Conservation (phyloP, 2,888 invertebrate species). For the Arrhopalites spinosus region DNA sequence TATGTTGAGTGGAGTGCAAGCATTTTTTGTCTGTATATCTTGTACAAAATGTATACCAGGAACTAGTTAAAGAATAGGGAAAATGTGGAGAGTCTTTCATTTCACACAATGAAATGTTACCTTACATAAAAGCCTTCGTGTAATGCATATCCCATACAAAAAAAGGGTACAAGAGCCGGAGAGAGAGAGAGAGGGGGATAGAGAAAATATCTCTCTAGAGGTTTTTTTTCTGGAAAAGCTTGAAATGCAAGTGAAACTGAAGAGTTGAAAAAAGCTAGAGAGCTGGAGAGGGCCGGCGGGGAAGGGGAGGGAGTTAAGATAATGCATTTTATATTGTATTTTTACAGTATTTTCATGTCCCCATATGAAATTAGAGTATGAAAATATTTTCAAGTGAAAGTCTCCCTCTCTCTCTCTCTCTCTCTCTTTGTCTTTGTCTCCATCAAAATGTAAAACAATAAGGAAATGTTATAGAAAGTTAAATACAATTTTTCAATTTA, state of each 20-base stretch:
- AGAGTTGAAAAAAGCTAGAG: neutral
- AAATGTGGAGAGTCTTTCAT: too few species aligned
- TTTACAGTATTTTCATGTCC: too few species aligned
- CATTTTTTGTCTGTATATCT: too few species aligned
- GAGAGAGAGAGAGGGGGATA: neutral
- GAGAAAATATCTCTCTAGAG: slow-evolving; percentile 22
- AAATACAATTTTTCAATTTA: too few species aligned
- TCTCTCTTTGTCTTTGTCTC: neutral
- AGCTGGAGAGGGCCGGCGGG: neutral
- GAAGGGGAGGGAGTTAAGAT: neutral
- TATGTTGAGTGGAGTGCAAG: too few species aligned
- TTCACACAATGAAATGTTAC: too few species aligned
- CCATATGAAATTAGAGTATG: too few species aligned
- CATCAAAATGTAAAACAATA: neutral
- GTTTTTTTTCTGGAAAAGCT: neutral
- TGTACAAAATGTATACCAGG: too few species aligned
- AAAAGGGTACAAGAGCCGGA: neutral
- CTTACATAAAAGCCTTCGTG: too few species aligned
- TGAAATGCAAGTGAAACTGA: neutral
- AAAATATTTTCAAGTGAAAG: neutral
- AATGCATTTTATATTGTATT: neutral
- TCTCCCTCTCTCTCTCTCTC: too few species aligned
- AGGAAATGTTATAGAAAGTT: neutral
- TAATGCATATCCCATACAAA: too few species aligned
- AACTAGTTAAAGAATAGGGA: too few species aligned